These are phyloP conservation scores for Eilema depressum DNA, from an alignment of 2,888 invertebrate genomes.

Conservation along the genomic window DNA sequence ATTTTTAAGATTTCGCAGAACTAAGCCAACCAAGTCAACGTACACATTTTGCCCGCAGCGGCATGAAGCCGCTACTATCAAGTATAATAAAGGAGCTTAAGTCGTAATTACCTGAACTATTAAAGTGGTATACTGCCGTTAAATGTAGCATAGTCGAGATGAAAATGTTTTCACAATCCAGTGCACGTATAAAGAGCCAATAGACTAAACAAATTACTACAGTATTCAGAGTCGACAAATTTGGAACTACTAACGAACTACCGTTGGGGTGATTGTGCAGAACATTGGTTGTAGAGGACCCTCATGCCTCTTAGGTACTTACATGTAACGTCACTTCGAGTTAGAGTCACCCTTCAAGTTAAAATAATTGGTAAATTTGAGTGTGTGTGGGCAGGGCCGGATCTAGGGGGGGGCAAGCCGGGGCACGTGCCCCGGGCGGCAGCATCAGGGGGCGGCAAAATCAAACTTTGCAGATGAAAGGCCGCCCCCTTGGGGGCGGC, in stretches of 20 bases:
- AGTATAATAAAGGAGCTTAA: slow-evolving; percentile 19
- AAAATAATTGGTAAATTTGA: slow-evolving; percentile 27
- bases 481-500: too few species aligned
- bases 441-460: too few species aligned
- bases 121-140: slow-evolving; percentile 13
- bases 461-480: too few species aligned
- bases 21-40: not conserved
- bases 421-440: too few species aligned
- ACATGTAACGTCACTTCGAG: slow-evolving; percentile 22
- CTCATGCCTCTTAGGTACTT: not conserved
- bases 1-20: slow-evolving; percentile 3
- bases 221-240: slow-evolving; percentile 27
- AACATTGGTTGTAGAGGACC: slow-evolving; percentile 7
- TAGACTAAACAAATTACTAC: slow-evolving; percentile 24
- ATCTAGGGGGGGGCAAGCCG: too few species aligned
- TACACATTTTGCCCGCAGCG: slow-evolving; percentile 8
- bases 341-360: slow-evolving; percentile 30
- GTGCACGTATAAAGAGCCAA: slow-evolving; percentile 34
- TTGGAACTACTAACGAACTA: slow-evolving; percentile 28
- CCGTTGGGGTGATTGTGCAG: slow-evolving; percentile 23
- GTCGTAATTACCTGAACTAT: slow-evolving; percentile 22
- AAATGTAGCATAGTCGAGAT: slow-evolving; percentile 14
- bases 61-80: slow-evolving; percentile 4
- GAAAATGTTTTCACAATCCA: slow-evolving; percentile 13
- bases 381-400: too few species aligned